Evolutionary conservation across 2,888 invertebrate species (phyloP).

Genomic region (Saturnia japonica): DNA sequence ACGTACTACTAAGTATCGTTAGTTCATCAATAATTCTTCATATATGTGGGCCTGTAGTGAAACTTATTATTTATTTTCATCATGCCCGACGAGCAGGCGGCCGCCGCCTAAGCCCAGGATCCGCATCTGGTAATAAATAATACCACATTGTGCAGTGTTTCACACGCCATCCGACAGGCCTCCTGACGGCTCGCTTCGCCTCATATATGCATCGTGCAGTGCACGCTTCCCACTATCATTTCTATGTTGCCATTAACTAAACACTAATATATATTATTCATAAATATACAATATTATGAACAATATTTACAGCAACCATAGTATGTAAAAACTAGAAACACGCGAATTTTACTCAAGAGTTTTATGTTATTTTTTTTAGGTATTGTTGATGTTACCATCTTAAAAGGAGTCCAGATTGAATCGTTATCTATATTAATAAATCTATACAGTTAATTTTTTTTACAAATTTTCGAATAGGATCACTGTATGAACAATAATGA

Average conservation of each 20-base stretch:
- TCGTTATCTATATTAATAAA: too few species aligned
- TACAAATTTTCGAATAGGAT: too few species aligned
- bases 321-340: not conserved
- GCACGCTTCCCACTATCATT: slow-evolving; percentile 71
- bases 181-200: slow-evolving; percentile 71
- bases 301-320: not conserved
- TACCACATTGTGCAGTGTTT: slow-evolving; percentile 63
- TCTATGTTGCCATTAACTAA: slow-evolving; percentile 20
- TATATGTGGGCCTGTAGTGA: slow-evolving; percentile 42
- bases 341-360: not conserved
- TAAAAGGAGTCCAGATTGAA: not conserved
- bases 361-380: not conserved
- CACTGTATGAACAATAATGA: too few species aligned
- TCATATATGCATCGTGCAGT: slow-evolving; percentile 72
- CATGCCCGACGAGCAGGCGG: slow-evolving; percentile 84
- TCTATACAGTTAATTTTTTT: too few species aligned
- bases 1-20: not conserved
- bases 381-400: not conserved
- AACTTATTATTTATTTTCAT: slow-evolving; percentile 78
- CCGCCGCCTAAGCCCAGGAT: slow-evolving; percentile 95
- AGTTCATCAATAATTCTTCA: slow-evolving; percentile 2
- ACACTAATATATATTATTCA: slow-evolving; percentile 7
- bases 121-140: slow-evolving; percentile 93
- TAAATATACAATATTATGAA: not conserved
- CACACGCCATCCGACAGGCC: slow-evolving; percentile 63